A percentile compares a stretch with the other conserved stretches of the same genome.
Conservation (phyloP, 2,797 vertebrate species). For the Aplochiton taeniatus region DNA sequence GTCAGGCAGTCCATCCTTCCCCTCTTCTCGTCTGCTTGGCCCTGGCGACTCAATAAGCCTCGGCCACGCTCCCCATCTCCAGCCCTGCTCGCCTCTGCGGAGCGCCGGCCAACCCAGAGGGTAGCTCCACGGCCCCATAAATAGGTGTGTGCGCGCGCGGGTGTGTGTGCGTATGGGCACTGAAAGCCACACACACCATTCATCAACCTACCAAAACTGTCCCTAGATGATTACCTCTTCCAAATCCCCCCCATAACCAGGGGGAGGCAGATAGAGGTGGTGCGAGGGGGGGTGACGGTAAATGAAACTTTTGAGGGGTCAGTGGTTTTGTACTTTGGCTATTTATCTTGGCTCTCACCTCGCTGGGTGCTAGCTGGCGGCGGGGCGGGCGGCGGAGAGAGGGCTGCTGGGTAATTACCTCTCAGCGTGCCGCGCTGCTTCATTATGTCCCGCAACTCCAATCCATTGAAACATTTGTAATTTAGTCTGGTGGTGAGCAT, state of each 20-base stretch:
- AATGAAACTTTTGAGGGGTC: conserved; percentile 98
- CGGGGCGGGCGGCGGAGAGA: conserved; percentile 83
- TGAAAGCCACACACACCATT: conserved; percentile 95
- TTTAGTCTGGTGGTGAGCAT: conserved; percentile 85
- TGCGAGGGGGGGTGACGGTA: conserved; percentile 66
- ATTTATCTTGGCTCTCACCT: conserved; percentile 88
- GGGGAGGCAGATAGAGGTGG: conserved; percentile 53
- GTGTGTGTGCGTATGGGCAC: conserved; percentile 55
- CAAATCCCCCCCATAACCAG: conserved; percentile 85
- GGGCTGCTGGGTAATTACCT: conserved; percentile 96
- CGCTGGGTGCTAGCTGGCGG: conserved; percentile 61
- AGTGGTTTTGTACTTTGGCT: conserved; percentile 93
- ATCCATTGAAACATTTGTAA: conserved; percentile 90
- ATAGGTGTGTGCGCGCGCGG: conserved; percentile 50
- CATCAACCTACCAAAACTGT: conserved; percentile 93
- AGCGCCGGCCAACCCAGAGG: too few relatives aligned
- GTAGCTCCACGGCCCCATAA: conserved; percentile 69
- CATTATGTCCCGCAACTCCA: conserved; percentile 91
- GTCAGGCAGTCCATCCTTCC: conserved; percentile 56
- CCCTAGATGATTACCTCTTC: conserved; percentile 97
- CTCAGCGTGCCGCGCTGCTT: conserved; percentile 91
- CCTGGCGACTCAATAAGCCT: conserved; percentile 83
- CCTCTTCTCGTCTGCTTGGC: conserved; percentile 44
- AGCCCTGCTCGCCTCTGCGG: conserved; percentile 71
- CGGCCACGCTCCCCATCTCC: conserved; percentile 77